Percentiles rank a stretch among this genome's conserved stretches.
These are phyloP conservation scores for Clavelina lepadiformis DNA, from an alignment of 23 tunicate species.

Conservation along the genomic window DNA sequence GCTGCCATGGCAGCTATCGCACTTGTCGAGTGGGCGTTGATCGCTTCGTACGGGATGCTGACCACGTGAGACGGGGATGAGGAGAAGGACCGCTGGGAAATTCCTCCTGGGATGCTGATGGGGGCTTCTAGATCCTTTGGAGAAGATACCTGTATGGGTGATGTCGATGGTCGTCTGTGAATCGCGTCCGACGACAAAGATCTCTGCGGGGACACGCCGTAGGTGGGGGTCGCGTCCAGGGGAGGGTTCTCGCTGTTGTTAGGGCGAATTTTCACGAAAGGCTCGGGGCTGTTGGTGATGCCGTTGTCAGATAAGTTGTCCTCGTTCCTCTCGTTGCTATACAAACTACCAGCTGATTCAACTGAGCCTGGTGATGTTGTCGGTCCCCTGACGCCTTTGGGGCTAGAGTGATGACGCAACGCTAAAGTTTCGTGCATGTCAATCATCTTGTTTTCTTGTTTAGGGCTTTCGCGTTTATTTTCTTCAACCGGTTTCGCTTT, in stretches of 20 bases:
- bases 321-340: slow-evolving; percentile 46
- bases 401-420: slow-evolving; percentile 41
- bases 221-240: not conserved
- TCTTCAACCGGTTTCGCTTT: slow-evolving; percentile 40
- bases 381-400: slow-evolving; percentile 8
- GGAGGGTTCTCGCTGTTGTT: slow-evolving; percentile 12
- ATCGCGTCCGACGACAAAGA: slow-evolving; percentile 30
- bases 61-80: not conserved
- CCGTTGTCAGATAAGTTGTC: slow-evolving; percentile 16
- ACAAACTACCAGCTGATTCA: slow-evolving; percentile 40
- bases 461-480: not conserved
- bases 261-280: slow-evolving; percentile 42
- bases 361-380: slow-evolving; percentile 43
- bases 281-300: slow-evolving; percentile 29
- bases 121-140: no score
- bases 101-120: not conserved
- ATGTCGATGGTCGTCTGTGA: not conserved
- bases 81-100: not conserved
- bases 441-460: slow-evolving; percentile 33
- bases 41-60: slow-evolving; percentile 5
- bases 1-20: slow-evolving; percentile 60
- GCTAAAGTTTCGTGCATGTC: slow-evolving; percentile 59
- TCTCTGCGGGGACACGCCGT: slow-evolving; percentile 6
- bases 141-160: slow-evolving; percentile 3
- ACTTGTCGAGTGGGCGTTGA: slow-evolving; percentile 16